phyloP scores from a whole-genome alignment of 1,140 invertebrate species.

The Protaetia brevitarsis region DNA sequence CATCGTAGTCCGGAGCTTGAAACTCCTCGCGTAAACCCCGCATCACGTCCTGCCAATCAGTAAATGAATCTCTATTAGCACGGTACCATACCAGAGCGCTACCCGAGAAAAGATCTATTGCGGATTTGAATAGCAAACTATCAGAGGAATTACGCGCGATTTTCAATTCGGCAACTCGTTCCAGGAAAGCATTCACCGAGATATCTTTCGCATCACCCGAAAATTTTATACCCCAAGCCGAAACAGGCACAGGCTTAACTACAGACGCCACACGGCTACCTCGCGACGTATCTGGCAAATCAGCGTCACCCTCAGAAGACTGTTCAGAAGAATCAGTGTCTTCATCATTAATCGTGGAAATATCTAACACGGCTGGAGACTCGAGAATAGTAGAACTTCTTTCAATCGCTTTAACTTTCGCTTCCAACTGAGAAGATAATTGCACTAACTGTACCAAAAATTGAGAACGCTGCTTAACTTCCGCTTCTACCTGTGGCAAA shows the following conservation, averaged over 20 bases:
- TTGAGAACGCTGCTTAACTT: background rate
- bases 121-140: slow-evolving; percentile 23
- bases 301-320: background rate
- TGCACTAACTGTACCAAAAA: background rate
- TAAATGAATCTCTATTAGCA: background rate
- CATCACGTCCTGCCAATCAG: slow-evolving; percentile 7
- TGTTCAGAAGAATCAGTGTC: background rate
- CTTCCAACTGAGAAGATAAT: background rate
- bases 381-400: background rate
- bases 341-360: background rate
- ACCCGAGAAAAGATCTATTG: slow-evolving; percentile 27
- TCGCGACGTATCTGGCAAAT: background rate
- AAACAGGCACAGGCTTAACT: slow-evolving; percentile 10
- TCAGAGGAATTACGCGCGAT: slow-evolving; percentile 16
- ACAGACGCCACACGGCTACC: background rate
- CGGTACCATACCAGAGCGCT: slow-evolving; percentile 26
- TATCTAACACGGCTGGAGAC: background rate
- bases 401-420: background rate
- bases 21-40: slow-evolving; percentile 23
- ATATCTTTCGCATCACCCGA: background rate
- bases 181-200: slow-evolving; percentile 26
- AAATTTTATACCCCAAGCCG: slow-evolving; percentile 6
- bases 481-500: no score
- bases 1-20: slow-evolving; percentile 28
- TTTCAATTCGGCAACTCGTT: slow-evolving; percentile 21